Conservation (phyloP, 2,888 invertebrate species). For the Steromphala cineraria region DNA sequence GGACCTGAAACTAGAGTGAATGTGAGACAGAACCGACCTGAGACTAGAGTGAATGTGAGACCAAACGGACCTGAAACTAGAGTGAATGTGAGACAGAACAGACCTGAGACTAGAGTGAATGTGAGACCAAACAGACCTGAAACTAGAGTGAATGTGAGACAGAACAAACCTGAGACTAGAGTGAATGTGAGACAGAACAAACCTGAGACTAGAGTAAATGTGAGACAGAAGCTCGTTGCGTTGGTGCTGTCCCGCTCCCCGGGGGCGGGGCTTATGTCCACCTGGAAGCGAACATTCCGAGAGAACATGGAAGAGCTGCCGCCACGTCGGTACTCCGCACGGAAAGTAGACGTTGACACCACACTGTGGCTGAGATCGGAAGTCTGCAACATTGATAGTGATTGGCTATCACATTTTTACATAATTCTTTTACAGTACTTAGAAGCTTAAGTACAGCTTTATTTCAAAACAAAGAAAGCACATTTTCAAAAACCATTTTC, state of each 20-base stretch:
- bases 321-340: constrained; percentile 94
- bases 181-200: constrained; percentile 32
- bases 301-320: constrained; percentile 97
- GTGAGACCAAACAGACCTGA: too few relatives aligned
- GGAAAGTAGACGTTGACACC: constrained; percentile 97
- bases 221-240: constrained; percentile 87
- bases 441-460: too few relatives aligned
- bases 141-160: too few relatives aligned
- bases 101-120: too few relatives aligned
- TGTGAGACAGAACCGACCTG: too few relatives aligned
- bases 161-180: neutral
- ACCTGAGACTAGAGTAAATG: constrained; percentile 95
- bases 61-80: too few relatives aligned
- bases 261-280: constrained; percentile 72
- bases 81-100: too few relatives aligned
- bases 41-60: too few relatives aligned
- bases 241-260: constrained; percentile 60
- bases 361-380: constrained; percentile 86
- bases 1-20: too few relatives aligned
- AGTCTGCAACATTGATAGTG: constrained; percentile 60
- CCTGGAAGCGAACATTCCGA: constrained; percentile 94
- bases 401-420: neutral
- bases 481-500: too few relatives aligned
- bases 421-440: too few relatives aligned
- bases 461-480: too few relatives aligned